Evolutionary conservation across 2,888 invertebrate genomes (phyloP).

Genomic region (Athalia cordata): DNA sequence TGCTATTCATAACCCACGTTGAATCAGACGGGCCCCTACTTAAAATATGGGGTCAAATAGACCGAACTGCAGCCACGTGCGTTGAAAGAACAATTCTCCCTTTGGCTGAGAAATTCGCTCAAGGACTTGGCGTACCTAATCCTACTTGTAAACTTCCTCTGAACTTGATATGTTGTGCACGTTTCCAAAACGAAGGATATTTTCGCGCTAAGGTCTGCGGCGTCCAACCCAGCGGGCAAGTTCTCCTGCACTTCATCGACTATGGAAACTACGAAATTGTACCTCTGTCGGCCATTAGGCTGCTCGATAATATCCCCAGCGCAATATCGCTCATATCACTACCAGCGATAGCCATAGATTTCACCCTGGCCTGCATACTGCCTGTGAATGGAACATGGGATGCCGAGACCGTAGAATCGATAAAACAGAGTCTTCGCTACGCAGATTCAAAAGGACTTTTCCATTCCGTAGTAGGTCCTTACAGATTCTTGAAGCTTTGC

Average conservation of each 20-base stretch:
- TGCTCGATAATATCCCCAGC: conserved; percentile 76
- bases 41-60: conserved; percentile 83
- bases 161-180: conserved; percentile 80
- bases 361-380: conserved; percentile 77
- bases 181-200: conserved; percentile 80
- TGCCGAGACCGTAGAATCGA: conserved; percentile 71
- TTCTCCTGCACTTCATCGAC: conserved; percentile 82
- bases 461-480: conserved; percentile 48
- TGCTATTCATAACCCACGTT: conserved; percentile 79
- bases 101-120: conserved; percentile 73
- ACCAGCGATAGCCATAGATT: conserved; percentile 78
- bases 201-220: conserved; percentile 80
- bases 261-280: conserved; percentile 81
- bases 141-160: conserved; percentile 67
- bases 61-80: conserved; percentile 75
- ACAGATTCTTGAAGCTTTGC: conserved; percentile 59
- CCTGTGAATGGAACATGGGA: conserved; percentile 77
- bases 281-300: conserved; percentile 77
- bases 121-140: conserved; percentile 69
- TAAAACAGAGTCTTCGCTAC: conserved; percentile 72
- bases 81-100: conserved; percentile 74
- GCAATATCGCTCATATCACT: conserved; percentile 70
- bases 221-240: conserved; percentile 74
- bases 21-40: conserved; percentile 82
- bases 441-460: conserved; percentile 69